These are phyloP conservation scores for Pocillopora meandrina DNA, from an alignment of 92 coral and sea anemone species.

Conservation along the genomic window DNA sequence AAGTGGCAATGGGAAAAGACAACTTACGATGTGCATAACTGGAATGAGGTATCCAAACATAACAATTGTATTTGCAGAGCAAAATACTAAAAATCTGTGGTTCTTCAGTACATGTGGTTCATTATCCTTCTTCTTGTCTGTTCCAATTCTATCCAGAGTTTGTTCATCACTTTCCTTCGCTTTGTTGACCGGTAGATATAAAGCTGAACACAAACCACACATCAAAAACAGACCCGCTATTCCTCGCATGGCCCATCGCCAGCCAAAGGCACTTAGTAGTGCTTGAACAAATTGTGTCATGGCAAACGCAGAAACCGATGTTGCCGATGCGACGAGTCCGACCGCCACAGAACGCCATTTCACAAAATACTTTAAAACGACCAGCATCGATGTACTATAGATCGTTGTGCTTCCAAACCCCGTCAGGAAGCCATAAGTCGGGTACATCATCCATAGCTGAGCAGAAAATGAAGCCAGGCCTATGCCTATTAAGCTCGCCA, in stretches of 20 bases:
- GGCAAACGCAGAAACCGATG: slow-evolving; percentile 19
- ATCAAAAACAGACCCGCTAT: slow-evolving; percentile 7
- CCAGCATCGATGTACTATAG: neutral
- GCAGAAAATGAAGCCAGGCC: neutral
- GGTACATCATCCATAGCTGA: no score
- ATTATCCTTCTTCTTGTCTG: neutral
- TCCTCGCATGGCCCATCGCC: slow-evolving; percentile 9
- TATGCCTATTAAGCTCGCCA: neutral
- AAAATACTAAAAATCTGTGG: slow-evolving; percentile 34
- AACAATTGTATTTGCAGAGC: slow-evolving; percentile 33
- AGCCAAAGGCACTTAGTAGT: slow-evolving; percentile 21
- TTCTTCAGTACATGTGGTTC: slow-evolving; percentile 29
- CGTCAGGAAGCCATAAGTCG: neutral
- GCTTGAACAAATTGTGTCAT: slow-evolving; percentile 24
- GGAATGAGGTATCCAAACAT: slow-evolving; percentile 38
- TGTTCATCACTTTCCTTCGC: neutral
- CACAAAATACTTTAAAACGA: slow-evolving; percentile 21
- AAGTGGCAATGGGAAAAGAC: no score
- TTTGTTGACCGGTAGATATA: neutral
- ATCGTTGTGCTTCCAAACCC: neutral
- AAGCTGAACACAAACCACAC: slow-evolving; percentile 11
- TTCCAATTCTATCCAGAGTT: neutral
- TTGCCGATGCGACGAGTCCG: slow-evolving; percentile 31
- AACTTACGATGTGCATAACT: slow-evolving; percentile 36
- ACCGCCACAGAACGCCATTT: slow-evolving; percentile 42